Conservation (phyloP, 1,140 invertebrate species). For the Augochlora pura region DNA sequence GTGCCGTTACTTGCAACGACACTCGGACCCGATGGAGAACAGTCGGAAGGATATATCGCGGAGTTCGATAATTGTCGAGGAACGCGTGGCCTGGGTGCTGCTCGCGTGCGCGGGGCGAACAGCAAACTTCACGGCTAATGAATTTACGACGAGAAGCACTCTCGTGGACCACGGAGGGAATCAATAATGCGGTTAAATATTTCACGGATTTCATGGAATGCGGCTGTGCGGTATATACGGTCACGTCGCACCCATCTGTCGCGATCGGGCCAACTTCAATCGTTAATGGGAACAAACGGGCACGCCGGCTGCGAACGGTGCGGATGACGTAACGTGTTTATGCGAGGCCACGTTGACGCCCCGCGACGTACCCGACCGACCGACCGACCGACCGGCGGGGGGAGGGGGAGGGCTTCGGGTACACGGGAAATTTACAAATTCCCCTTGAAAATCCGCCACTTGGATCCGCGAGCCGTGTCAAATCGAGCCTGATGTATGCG, state of each 20-base stretch:
- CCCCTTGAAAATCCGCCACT: conserved; percentile 66
- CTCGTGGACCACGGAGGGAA: conserved; percentile 69
- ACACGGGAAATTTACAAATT: conserved; percentile 73
- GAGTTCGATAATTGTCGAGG: conserved; percentile 64
- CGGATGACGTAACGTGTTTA: conserved; percentile 70
- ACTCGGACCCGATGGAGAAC: conserved; percentile 27
- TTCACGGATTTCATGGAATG: conserved; percentile 76
- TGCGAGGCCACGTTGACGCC: conserved; percentile 55
- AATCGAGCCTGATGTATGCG: conserved; percentile 64
- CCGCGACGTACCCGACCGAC: conserved; percentile 26
- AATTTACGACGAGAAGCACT: conserved; percentile 72
- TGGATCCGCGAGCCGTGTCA: conserved; percentile 59
- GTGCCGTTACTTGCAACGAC: conserved; percentile 47
- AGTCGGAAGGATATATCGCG: conserved; percentile 54
- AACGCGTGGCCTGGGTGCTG: conserved; percentile 38
- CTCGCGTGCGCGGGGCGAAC: conserved; percentile 52
- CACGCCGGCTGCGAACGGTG: conserved; percentile 62
- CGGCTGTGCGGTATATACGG: conserved; percentile 68
- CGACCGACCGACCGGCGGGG: no score
- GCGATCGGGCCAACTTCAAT: conserved; percentile 75
- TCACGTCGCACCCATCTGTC: conserved; percentile 76
- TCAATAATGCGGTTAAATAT: conserved; percentile 77
- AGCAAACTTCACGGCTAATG: conserved; percentile 66
- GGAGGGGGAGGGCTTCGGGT: conserved; percentile 36
- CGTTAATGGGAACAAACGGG: conserved; percentile 74